Evolutionary conservation across 53 echinoderm and acorn worm species (phyloP), one percentile per base, ranked within the genome.

Genomic region (Actinopyga echinites): DNA sequence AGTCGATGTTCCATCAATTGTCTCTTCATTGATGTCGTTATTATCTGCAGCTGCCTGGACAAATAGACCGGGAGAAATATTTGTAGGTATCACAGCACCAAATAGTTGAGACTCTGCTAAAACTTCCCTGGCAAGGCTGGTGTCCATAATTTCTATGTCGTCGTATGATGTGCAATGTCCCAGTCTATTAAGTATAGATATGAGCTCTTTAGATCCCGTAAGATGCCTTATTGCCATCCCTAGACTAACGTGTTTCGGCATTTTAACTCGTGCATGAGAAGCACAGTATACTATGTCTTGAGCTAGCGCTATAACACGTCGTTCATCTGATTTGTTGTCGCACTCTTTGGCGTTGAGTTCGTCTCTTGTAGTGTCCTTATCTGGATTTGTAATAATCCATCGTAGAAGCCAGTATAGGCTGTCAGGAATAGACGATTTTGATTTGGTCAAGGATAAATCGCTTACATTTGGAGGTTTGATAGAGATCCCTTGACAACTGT

Each of bases 21-120:
- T 83, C 34, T 87, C 82, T 60, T 87, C 82, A 38, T 82, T 83
- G 43, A 87, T 55, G 45, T 87, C 82, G 69, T 87, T 83, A 82
- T 87, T 82, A 44, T 87, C 87, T 69, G 54, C 87, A 37, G 87
- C 82, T 54, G 56, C 68, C 31, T 85, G 85, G 30, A 85, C 65
- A 64, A 79, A 85, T 15, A 21, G 42, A 12, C 79, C 61, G 7
- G 64, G 79, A 40, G n/a, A 6, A 34, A 54, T 54, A 31, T 71
- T 71, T n/a, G n/a, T n/a, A n/a, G 57, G 84, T 17, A 84, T 29
- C 28, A 32, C 69, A n/a, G 60, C 45, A 4, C 85, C 85, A 30
- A 9, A 61, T 10, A 64, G 79, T 6, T 86, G 66, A 30, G 80
- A 86, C 56, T 54, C 23, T 26, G 86, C 86, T 30, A 86, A 29